Conservation (phyloP, 2,888 invertebrate genomes). For the Nomada ferruginata region DNA sequence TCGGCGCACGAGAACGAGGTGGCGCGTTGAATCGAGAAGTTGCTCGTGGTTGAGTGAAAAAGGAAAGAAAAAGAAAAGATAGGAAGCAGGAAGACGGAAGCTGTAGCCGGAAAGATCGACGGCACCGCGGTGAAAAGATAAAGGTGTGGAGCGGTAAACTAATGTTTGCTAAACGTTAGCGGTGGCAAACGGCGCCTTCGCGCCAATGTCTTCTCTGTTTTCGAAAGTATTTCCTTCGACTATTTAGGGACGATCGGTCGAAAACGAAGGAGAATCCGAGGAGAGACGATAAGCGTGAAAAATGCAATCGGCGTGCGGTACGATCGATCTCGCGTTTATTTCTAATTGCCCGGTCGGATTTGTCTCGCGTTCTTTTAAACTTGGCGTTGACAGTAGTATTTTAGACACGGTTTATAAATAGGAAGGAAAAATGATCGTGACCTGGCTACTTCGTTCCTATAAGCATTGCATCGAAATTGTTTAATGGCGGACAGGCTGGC, state of each 20-base stretch:
- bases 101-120: too few relatives aligned
- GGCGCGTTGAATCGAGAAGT: too few relatives aligned
- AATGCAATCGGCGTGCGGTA: neutral
- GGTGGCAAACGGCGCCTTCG: constrained; percentile 41
- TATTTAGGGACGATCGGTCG: neutral
- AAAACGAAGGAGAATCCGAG: too few relatives aligned
- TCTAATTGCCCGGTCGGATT: constrained; percentile 35
- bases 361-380: constrained; percentile 50
- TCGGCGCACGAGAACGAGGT: too few relatives aligned
- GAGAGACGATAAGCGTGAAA: too few relatives aligned
- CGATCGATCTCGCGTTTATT: constrained; percentile 25
- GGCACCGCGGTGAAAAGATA: too few relatives aligned
- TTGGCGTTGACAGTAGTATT: constrained; percentile 55
- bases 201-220: neutral
- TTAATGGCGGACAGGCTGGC: neutral
- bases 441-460: constrained; percentile 38
- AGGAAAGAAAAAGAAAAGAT: too few relatives aligned
- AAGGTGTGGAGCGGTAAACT: too few relatives aligned
- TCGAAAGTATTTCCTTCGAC: neutral
- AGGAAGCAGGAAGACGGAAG: too few relatives aligned
- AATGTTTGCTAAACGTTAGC: too few relatives aligned
- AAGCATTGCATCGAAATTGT: constrained; percentile 30
- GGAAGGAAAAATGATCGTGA: constrained; percentile 48
- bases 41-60: too few relatives aligned
- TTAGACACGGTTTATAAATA: constrained; percentile 48